Evolutionary conservation across 2,113 vertebrate species (phyloP), one percentile per base, ranked within the genome.

Genomic region (Labrus mixtus): DNA sequence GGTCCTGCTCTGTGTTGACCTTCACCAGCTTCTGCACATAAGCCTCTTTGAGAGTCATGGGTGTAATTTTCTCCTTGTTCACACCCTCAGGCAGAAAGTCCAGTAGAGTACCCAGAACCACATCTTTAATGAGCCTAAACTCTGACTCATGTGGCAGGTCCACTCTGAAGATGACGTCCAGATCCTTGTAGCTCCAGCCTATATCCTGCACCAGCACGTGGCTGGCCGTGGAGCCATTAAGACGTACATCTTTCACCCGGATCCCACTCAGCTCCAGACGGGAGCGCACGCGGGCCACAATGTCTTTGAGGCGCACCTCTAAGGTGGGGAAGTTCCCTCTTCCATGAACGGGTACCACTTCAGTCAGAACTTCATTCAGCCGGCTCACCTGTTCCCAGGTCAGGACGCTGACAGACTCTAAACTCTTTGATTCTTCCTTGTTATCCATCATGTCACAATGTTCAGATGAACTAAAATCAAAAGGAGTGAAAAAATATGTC

Each of bases 1-100:
- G 97, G 92, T 99, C 98, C 29, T 95, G 93, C 41, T 98, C 98
- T 0, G 96, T 98, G 91, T 91, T 96, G 1, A 99, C 98, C 87
- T 99, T 99, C 41, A 98, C 98, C 76, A 99, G 94, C 90, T 99
- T 99, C 91, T 99, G 97, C 63, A 99, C 97, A 0, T 99, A 99
- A 0, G 96, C 97, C 93, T 99, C 98, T 80, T 97, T 98, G 56
- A 99, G 95, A 0, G 97, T 98, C 58, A 97, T 91, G 0, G 96
- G 94, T 10, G 96, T 97, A 85, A 99, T 99, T 58, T 97, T 98
- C 65, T 97, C 95, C 73, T 96, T 99, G 92, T 95, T 99, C 37
- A 99, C 97, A 0, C 98, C 96, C 82, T 97, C 96, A 0, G 98
- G 98, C 78, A 99, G 92, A 70, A 99, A 99, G 91, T 99, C 96